Evolutionary conservation across 1,140 invertebrate species (phyloP), one percentile per base, ranked within the genome.

Genomic region (Plectrocnemia conspersa): DNA sequence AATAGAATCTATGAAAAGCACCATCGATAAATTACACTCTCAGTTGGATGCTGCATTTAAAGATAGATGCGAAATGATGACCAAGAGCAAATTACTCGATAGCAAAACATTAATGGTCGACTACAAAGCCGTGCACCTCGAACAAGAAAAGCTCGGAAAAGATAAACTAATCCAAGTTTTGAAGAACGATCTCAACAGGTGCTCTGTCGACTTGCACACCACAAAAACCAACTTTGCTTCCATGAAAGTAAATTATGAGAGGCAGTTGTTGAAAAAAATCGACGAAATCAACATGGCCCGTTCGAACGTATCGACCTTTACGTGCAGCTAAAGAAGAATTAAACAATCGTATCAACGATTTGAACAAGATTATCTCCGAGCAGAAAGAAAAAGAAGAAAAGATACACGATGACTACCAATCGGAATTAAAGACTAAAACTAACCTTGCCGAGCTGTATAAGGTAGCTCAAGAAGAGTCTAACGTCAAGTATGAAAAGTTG

Each of bases 371-470:
- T 65, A 69, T 93, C 4, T 80, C 84, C 61, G 82, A 86, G 65
- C 83, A 89, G 52, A 77, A 84, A 61, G 85, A 88, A 58, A 76
- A 81, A 35, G 83, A 91, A 67, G 75, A 81, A 11, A 82, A 87
- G 66, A 81, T 89, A 68, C 83, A 88, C 65, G 84, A 91, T 61
- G 86, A 86, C 24, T 92, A 86, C 64, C 80, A 86, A 63, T 85
- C 88, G 62, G 91, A 97, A 77, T 72, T 95, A 9, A 77, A 84
- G 59, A 83, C 89, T 1, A 91, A 93, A 71, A 84, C 82, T 0
- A 89, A 86, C 76, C 71, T 96, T n/a, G 82, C 87, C 7, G 83
- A 89, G 58, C 70, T 94, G 2, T 91, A 93, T 64, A 91, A 92
- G 75, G 81, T 77, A 35, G 82, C 86, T 66, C 78, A 81, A 63